phyloP scores from a whole-genome alignment of 2,888 invertebrate genomes.

The Phrixothrix hirtus region DNA sequence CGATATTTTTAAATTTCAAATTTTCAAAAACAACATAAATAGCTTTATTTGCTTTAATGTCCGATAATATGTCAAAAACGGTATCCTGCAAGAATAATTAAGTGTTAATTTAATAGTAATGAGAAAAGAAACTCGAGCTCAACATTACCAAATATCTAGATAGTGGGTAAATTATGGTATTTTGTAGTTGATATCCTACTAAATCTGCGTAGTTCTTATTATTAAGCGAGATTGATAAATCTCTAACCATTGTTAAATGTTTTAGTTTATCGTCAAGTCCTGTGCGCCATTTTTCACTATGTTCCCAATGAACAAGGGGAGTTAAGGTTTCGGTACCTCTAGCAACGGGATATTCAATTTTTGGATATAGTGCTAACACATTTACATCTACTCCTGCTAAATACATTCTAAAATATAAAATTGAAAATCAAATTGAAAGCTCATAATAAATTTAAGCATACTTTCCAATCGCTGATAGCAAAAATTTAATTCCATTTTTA shows the following conservation, averaged over 20 bases:
- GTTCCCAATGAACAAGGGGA: conserved; percentile 86
- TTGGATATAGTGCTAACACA: conserved; percentile 76
- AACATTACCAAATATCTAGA: conserved; percentile 48
- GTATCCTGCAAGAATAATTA: conserved; percentile 43
- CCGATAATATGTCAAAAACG: too few species aligned
- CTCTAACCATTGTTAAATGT: conserved; percentile 47
- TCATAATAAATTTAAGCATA: too few species aligned
- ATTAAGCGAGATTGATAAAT: conserved; percentile 56
- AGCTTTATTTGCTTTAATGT: conserved; percentile 38
- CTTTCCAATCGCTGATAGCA: conserved; percentile 69
- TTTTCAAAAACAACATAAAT: conserved; percentile 51
- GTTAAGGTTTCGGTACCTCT: conserved; percentile 84
- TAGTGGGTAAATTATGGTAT: conserved; percentile 47
- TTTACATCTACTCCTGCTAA: conserved; percentile 78
- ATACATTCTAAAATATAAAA: conserved; percentile 71
- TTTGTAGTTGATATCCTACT: conserved; percentile 49
- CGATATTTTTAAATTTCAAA: conserved; percentile 47
- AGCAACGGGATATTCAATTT: conserved; percentile 80
- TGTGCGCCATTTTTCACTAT: conserved; percentile 74
- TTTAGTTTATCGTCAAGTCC: conserved; percentile 49
- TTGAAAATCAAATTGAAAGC: too few species aligned
- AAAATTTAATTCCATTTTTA: conserved; percentile 65
- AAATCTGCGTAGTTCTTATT: conserved; percentile 56
- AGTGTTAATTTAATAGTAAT: conserved; percentile 13
- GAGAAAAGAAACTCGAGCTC: too few species aligned